Evolutionary conservation across 2,797 vertebrate species (phyloP), one percentile per base, ranked within the genome.

Genomic region (Jordanella pulchra): DNA sequence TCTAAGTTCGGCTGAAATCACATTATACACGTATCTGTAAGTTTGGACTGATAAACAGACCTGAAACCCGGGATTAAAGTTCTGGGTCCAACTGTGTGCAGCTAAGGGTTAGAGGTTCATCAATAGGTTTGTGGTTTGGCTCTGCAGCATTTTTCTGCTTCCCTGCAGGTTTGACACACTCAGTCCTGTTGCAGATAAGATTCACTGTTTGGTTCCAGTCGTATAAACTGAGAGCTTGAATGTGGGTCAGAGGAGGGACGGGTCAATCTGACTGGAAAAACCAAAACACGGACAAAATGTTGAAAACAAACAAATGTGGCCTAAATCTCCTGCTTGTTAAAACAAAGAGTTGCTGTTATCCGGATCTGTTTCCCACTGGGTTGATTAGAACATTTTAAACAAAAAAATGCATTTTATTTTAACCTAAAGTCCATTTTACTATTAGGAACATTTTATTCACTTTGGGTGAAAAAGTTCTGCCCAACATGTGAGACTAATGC

Each of bases 201-300:
- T 4, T 9, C 21, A 25, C 25, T 15, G 70, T 48, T 48, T 68
- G 74, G 65, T 65, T 11, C 1, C 13, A 9, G 44, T 15, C 71
- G 42, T 69, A 67, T 79, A 67, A 54, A 35, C 63, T 5, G 1
- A 35, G 39, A 48, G 30, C 6, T 50, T 63, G 35, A 72, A 76
- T 71, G 11, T 71, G 63, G 71, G 75, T 78, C 71, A 80, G 54
- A 67, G 27, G 27, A 2, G 53, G 7, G 15, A 27, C 54, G 1
- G 17, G 42, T 51, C 48, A 30, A 15, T 76, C 69, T 3, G 2
- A 32, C 42, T 9, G 21, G 4, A 11, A 0, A 28, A 25, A 45
- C 21, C 10, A 11, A 63, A 21, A 42, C 23, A 2, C 25, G 42
- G 47, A 27, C 1, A 2, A 63, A 15, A 6, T 1, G 25, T n/a